Evolutionary conservation across 2,797 vertebrate genomes (phyloP).

Genomic region (Anisognathus igniventris): DNA sequence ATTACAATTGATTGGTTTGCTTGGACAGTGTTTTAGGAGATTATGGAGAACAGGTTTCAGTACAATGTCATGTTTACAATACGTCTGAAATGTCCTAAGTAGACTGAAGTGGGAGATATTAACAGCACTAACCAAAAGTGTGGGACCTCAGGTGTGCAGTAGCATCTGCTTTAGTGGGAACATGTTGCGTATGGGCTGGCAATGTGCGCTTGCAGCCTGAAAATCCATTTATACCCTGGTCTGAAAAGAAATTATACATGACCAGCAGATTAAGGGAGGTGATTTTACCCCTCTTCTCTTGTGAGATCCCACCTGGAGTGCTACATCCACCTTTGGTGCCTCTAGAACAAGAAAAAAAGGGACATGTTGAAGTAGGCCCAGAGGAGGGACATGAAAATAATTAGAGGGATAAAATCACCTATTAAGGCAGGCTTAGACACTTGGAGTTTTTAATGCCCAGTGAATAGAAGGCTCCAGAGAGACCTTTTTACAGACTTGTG

Average conservation of each 20-base stretch:
- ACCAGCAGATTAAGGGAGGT: not conserved
- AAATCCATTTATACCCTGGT: not conserved
- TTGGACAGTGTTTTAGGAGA: not conserved
- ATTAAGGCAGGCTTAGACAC: not conserved
- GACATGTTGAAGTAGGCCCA: not conserved
- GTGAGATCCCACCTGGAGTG: not conserved
- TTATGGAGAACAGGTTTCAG: not conserved
- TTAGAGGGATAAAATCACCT: not conserved
- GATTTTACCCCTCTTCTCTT: not conserved
- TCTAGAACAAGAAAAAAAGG: not conserved
- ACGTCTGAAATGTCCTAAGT: fast-evolving
- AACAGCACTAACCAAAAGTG: not conserved
- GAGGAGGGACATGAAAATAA: not conserved
- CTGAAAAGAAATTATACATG: fast-evolving
- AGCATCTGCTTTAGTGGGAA: not conserved
- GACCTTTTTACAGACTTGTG: not conserved
- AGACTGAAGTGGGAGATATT: not conserved
- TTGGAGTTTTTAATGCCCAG: not conserved
- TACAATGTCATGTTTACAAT: not conserved
- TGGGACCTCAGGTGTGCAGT: not conserved
- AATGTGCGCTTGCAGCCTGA: not conserved
- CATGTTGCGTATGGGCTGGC: not conserved
- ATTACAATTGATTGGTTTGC: not conserved
- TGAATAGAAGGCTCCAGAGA: not conserved
- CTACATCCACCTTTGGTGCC: not conserved